Percentiles rank a stretch among this genome's conserved stretches.
These are phyloP conservation scores for Etheostoma cragini DNA, from an alignment of 2,113 vertebrate species.

Conservation along the genomic window DNA sequence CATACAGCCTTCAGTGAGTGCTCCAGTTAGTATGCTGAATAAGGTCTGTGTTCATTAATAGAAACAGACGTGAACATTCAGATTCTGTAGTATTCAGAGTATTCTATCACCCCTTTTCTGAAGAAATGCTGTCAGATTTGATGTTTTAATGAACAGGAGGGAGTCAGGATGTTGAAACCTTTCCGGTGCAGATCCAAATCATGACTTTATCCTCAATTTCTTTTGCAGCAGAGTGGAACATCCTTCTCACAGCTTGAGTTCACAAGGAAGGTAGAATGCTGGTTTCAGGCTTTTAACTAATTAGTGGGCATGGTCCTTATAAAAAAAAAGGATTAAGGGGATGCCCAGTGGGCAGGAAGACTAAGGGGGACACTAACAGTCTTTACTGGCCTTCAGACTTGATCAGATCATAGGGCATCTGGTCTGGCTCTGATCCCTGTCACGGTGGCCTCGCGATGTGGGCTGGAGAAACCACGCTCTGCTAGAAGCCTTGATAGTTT, in stretches of 20 bases:
- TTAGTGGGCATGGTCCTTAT: slow-evolving; percentile 30
- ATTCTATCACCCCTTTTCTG: neutral
- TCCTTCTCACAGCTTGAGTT: slow-evolving; percentile 36
- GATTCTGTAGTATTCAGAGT: slow-evolving; percentile 16
- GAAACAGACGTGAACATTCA: neutral
- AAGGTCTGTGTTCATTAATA: slow-evolving; percentile 14
- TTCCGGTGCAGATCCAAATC: neutral
- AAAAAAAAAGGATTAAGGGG: slow-evolving; percentile 21
- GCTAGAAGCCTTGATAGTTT: neutral
- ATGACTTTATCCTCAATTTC: neutral
- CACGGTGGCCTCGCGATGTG: neutral
- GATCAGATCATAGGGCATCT: slow-evolving; percentile 41
- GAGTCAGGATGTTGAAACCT: neutral
- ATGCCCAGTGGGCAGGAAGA: slow-evolving; percentile 26
- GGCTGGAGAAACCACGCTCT: neutral
- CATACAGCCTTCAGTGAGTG: neutral
- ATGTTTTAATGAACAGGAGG: slow-evolving; percentile 10
- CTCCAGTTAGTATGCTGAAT: neutral
- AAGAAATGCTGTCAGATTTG: slow-evolving; percentile 4
- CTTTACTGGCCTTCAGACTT: slow-evolving; percentile 27
- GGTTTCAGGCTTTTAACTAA: slow-evolving; percentile 34
- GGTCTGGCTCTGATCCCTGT: slow-evolving; percentile 15
- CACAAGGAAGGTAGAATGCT: slow-evolving; percentile 21
- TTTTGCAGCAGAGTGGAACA: neutral
- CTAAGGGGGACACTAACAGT: slow-evolving; percentile 22